These are phyloP conservation scores for Temnothorax ravouxi DNA, from an alignment of 2,888 invertebrate genomes.

Conservation along the genomic window DNA sequence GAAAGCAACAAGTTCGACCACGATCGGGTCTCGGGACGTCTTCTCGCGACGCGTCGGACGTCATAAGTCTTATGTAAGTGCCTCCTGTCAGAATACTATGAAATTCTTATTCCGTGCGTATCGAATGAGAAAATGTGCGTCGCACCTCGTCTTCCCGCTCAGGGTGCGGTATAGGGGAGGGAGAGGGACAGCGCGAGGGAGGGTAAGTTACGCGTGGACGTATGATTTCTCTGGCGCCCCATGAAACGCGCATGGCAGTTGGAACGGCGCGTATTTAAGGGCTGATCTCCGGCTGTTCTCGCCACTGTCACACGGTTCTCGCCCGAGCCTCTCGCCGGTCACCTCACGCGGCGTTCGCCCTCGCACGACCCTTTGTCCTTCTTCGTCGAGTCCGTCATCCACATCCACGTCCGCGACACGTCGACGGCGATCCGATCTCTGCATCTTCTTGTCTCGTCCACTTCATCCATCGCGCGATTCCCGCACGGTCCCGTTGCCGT, in stretches of 20 bases:
- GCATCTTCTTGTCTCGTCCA: not conserved
- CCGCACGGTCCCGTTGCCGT: not conserved
- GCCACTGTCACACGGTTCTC: conserved; percentile 79
- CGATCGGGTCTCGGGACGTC: not conserved
- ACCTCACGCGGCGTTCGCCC: not conserved
- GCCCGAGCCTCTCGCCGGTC: conserved; percentile 39
- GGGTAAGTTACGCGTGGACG: conserved; percentile 56
- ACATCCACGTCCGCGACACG: not conserved
- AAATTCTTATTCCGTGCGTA: conserved; percentile 65
- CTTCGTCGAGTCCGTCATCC: conserved; percentile 4
- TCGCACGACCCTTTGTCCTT: not conserved
- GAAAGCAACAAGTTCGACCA: conserved; percentile 46
- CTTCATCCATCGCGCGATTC: not conserved
- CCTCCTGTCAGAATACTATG: conserved; percentile 40
- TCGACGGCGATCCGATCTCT: not conserved
- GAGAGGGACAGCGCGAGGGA: conserved; percentile 39
- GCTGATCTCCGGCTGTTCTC: conserved; percentile 80
- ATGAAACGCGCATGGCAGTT: conserved; percentile 82
- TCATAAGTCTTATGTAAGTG: conserved; percentile 44
- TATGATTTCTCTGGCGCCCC: conserved; percentile 74
- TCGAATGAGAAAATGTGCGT: conserved; percentile 74
- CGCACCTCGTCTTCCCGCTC: conserved; percentile 26
- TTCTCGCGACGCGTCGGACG: not conserved
- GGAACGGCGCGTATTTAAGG: conserved; percentile 83
- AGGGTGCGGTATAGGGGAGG: not conserved